These are phyloP conservation scores for Eledona agricola DNA, from an alignment of 2,888 invertebrate species.

Conservation along the genomic window DNA sequence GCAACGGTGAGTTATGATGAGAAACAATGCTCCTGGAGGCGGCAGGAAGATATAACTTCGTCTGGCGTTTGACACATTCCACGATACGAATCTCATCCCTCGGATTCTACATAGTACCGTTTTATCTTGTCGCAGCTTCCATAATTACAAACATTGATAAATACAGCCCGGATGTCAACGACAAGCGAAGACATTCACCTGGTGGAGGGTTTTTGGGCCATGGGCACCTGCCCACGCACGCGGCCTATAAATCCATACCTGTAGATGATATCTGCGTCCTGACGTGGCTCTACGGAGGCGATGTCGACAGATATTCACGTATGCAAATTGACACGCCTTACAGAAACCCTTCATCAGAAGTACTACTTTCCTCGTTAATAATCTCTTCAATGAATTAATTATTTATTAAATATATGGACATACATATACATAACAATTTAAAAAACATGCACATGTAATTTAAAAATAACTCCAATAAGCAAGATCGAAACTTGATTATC, in stretches of 20 bases:
- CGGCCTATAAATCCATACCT: conserved; percentile 56
- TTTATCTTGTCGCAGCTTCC: conserved; percentile 10
- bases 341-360: too few relatives aligned
- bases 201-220: conserved; percentile 41
- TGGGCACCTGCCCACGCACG: conserved; percentile 58
- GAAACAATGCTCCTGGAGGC: too few relatives aligned
- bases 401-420: too few relatives aligned
- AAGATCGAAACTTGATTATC: too few relatives aligned
- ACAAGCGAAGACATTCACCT: conserved; percentile 42
- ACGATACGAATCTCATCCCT: background rate
- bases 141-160: conserved; percentile 21
- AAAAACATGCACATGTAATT: too few relatives aligned
- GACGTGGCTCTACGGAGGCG: conserved; percentile 40
- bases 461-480: too few relatives aligned
- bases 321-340: too few relatives aligned
- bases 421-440: too few relatives aligned
- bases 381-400: too few relatives aligned
- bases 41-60: background rate
- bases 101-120: background rate
- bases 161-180: conserved; percentile 32
- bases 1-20: too few relatives aligned
- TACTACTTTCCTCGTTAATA: too few relatives aligned
- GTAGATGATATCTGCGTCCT: conserved; percentile 47
- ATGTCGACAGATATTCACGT: conserved; percentile 52
- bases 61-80: background rate